Base-by-base conservation (phyloP, 2,113 vertebrate species). In the Colaptes auratus region DNA sequence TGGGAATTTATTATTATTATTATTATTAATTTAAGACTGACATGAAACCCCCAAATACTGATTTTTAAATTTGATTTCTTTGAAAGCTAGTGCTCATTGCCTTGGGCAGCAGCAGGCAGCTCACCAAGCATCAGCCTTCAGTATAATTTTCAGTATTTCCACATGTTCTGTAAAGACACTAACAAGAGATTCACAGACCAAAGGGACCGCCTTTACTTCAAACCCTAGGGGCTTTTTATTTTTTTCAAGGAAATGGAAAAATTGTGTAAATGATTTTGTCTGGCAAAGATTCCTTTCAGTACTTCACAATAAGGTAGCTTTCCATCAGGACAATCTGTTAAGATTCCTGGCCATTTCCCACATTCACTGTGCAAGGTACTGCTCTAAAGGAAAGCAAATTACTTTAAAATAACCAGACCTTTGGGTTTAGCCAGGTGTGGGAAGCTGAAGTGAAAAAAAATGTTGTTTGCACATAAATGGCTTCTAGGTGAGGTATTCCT, bases 151-250 rank as follows among this genome's bases (percentile, higher is more conserved):
- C 76, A 83, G 88, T 59, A 88, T 31, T 79, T 39, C 30, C 52
- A 53, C 27, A 17, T 11, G 64, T 91, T 76, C 58, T 69, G 65
- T 86, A 81, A 95, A 84, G 48, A 70, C 46, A 84, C 20, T 66
- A 79, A 93, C 66, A 94, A 93, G 50, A 88, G 88, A 91, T 93
- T 91, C 75, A 71, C n/a, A 89, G 86, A 90, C 69, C 72, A 92
- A 91, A 94, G 58, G 14, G n/a, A 91, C 35, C 39, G 11, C 17
- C 21, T 81, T 85, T 24, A 65, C n/a, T 77, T 69, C 61, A 94
- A 86, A 88, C 61, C 39, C 69, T 35, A 92, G 83, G 48, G 12
- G 24, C 16, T 89, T 95, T 93, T n/a, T 79, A 35, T 81, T 92
- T 55, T 92, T 55, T 88, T 19, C 17, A 56, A 53, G 55, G 64